phyloP scores from a whole-genome alignment of 2,888 invertebrate genomes.

The Hydrotaea diabolus region DNA sequence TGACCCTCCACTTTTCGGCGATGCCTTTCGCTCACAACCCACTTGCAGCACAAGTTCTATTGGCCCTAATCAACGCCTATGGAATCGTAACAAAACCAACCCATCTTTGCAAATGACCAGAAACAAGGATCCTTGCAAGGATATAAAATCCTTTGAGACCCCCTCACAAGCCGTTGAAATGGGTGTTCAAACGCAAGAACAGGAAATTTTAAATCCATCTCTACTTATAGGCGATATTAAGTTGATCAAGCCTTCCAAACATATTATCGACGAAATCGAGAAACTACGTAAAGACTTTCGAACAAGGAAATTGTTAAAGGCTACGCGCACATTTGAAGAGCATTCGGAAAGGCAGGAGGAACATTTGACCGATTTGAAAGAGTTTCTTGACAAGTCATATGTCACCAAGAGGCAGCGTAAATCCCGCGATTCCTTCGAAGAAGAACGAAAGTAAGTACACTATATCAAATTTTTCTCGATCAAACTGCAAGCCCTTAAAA shows the following conservation, averaged over 20 bases:
- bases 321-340: constrained; percentile 71
- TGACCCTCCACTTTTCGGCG: neutral
- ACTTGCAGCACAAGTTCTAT: neutral
- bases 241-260: constrained; percentile 71
- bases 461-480: no score
- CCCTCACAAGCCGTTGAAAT: constrained; percentile 61
- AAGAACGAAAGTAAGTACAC: constrained; percentile 67
- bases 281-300: constrained; percentile 67
- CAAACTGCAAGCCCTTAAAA: constrained; percentile 40
- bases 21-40: neutral
- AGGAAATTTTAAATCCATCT: constrained; percentile 74
- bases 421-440: constrained; percentile 25
- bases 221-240: constrained; percentile 73
- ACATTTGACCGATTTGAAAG: constrained; percentile 75
- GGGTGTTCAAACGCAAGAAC: constrained; percentile 73
- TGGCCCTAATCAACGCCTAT: neutral
- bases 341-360: constrained; percentile 73
- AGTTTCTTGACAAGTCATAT: constrained; percentile 74
- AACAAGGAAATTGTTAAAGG: constrained; percentile 61
- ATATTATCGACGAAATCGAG: constrained; percentile 71
- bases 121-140: constrained; percentile 6
- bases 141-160: neutral
- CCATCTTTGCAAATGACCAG: neutral
- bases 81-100: constrained; percentile 40
- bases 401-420: constrained; percentile 71